Evolutionary conservation across 2,113 vertebrate species (phyloP).

Genomic region (Larimichthys crocea): DNA sequence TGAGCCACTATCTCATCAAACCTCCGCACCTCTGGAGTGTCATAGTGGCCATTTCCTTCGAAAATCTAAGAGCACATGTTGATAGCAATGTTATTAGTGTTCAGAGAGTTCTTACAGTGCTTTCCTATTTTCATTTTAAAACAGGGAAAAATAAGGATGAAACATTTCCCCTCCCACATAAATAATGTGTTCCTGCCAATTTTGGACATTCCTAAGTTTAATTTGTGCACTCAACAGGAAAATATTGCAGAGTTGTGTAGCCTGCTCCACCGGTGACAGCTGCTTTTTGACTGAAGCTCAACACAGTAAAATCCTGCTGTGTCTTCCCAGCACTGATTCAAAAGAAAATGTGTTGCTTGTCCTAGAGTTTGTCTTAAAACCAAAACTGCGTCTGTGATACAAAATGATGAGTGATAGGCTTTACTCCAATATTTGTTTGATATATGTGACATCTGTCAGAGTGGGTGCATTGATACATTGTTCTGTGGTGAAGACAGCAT

Average conservation of each 20-base stretch:
- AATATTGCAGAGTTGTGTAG: not conserved
- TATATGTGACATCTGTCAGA: constrained; percentile 25
- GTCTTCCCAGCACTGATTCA: not conserved
- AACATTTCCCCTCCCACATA: not conserved
- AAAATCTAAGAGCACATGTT: constrained; percentile 86
- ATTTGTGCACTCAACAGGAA: constrained; percentile 5
- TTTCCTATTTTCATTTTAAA: constrained; percentile 7
- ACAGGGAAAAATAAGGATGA: constrained; percentile 1
- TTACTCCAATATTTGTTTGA: constrained; percentile 8
- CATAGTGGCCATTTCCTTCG: constrained; percentile 97
- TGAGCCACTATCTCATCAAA: constrained; percentile 94
- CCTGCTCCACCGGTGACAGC: not conserved
- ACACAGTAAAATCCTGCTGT: not conserved
- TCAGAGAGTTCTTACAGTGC: not conserved
- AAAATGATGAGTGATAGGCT: constrained; percentile 1
- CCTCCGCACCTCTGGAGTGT: constrained; percentile 94
- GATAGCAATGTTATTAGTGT: not conserved
- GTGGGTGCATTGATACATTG: not conserved
- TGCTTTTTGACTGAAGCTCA: constrained; percentile 17
- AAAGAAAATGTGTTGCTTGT: constrained; percentile 5
- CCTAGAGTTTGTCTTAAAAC: constrained; percentile 22
- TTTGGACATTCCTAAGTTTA: constrained; percentile 13
- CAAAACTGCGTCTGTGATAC: constrained; percentile 1
- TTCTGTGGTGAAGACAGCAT: not conserved
- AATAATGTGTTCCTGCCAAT: constrained; percentile 14